phyloP scores from a whole-genome alignment of 1,140 invertebrate genomes.

The Ceratina calcarata region DNA sequence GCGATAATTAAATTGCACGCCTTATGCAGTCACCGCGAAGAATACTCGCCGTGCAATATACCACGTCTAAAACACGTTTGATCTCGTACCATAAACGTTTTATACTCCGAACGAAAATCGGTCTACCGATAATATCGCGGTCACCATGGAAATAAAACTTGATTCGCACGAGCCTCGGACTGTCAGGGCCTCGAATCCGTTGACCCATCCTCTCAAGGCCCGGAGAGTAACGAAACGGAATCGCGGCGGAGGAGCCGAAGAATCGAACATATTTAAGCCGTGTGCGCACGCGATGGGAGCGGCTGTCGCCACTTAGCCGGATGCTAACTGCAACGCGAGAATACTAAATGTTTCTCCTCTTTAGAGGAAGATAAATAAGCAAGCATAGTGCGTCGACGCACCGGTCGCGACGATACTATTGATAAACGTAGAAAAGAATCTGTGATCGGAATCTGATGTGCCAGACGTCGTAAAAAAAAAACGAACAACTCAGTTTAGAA shows the following conservation, averaged over 20 bases:
- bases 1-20: too few relatives aligned
- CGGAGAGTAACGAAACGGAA: conserved; percentile 16
- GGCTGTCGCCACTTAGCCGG: conserved; percentile 72
- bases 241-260: conserved; percentile 1
- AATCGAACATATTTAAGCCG: conserved; percentile 12
- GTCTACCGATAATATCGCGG: too few relatives aligned
- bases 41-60: too few relatives aligned
- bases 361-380: conserved; percentile 59
- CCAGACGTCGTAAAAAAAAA: too few relatives aligned
- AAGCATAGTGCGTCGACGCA: conserved; percentile 20
- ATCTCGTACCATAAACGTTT: too few relatives aligned
- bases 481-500: too few relatives aligned
- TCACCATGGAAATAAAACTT: too few relatives aligned
- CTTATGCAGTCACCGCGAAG: too few relatives aligned
- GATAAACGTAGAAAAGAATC: too few relatives aligned
- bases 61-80: too few relatives aligned
- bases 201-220: conserved; percentile 4
- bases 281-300: conserved; percentile 59
- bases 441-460: too few relatives aligned
- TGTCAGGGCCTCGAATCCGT: neutral
- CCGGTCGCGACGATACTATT: neutral
- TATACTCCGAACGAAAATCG: too few relatives aligned
- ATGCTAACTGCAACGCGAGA: conserved; percentile 74
- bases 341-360: conserved; percentile 73
- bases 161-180: neutral